Base-by-base conservation (phyloP, 2,797 vertebrate species). In the Podargus strigoides region DNA sequence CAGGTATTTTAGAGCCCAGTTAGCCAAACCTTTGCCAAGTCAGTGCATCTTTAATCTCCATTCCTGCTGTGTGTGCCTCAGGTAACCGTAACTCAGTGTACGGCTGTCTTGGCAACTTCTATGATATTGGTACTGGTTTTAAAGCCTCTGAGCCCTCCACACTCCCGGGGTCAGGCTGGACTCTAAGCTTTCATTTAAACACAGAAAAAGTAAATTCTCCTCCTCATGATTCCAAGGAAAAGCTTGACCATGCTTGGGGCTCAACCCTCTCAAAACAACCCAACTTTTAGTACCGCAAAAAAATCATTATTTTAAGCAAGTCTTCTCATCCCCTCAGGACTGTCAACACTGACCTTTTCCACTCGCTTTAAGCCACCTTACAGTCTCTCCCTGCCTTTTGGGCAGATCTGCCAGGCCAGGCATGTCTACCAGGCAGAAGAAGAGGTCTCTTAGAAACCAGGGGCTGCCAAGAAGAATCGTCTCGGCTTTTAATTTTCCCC, bases 131-230 rank as follows among this genome's bases (percentile, higher is more conserved):
- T 17, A 69, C 37, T 49, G 67, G 52, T 39, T 70, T 47, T 60
- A 63, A 76, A 91, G 72, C 32, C 37, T 75, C 63, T 24, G 36
- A 68, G 26, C 4, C 16, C 17, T 32, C n/a, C 50, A n/a, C 27
- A 37, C 12, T 75, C 39, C 34, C 0, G 0, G 13, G 77, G 63
- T 36, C 58, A 42, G 32, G 7, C 2, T 7, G 59, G 36, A 56
- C 52, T 41, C 34, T 21, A 20, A 68, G 52, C 34, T 89, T 74
- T 20, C 55, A 42, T 53, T 32, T 28, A 66, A 73, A 46, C 23
- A 62, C 21, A 64, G 50, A 28, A 88, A 47, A 76, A 68, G 23
- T 36, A 52, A 84, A 72, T 52, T 62, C 26, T 62, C 44, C 39
- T 86, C n/a, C 42, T 73, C 12, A 0, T 1, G 20, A 68, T 49